Evolutionary conservation across 2,888 invertebrate genomes (phyloP).

Genomic region (Tuberolachnus salignus): DNA sequence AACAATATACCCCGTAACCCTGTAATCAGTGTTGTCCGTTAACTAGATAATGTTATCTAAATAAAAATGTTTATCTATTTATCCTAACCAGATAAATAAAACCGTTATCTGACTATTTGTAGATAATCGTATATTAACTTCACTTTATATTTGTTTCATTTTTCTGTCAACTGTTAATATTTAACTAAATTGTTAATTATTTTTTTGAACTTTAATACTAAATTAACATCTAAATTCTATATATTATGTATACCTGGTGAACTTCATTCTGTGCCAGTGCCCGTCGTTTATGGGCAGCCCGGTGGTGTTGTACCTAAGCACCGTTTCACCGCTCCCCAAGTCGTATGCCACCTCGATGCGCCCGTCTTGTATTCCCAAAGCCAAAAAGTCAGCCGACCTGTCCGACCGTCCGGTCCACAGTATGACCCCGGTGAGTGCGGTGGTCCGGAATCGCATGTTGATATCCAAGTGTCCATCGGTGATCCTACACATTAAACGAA

Average conservation of each 20-base stretch:
- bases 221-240: no score
- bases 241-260: conserved; percentile 76
- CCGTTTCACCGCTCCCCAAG: conserved; percentile 84
- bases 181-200: no score
- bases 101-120: no score
- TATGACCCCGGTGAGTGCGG: conserved; percentile 74
- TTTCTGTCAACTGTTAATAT: no score
- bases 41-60: no score
- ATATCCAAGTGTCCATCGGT: conserved; percentile 85
- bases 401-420: conserved; percentile 82
- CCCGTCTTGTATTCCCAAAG: conserved; percentile 82
- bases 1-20: no score
- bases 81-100: no score
- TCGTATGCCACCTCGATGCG: conserved; percentile 79
- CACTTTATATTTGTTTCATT: no score
- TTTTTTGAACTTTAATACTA: no score
- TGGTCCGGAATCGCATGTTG: conserved; percentile 83
- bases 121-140: no score
- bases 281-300: conserved; percentile 79
- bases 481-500: conserved; percentile 67
- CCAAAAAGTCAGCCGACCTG: conserved; percentile 77
- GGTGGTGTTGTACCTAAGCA: conserved; percentile 82
- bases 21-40: no score
- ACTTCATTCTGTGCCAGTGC: conserved; percentile 79
- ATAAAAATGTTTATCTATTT: no score